Evolutionary conservation across 2,797 vertebrate species (phyloP).

Genomic region (Ara ararauna): DNA sequence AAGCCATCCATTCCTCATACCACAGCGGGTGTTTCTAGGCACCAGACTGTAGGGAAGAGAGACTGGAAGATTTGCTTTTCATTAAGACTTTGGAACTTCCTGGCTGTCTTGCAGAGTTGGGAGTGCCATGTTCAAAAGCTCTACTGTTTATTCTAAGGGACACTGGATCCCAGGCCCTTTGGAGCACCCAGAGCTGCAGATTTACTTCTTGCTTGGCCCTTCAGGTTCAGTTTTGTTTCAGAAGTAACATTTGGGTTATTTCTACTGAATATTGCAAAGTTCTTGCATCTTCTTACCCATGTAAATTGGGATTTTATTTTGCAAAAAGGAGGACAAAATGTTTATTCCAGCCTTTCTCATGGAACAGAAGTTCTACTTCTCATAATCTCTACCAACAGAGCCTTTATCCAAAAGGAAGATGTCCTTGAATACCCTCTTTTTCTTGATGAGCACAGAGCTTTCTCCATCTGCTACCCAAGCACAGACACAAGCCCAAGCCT

Average conservation of each 20-base stretch:
- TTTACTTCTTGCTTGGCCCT: not conserved
- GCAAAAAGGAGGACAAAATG: not conserved
- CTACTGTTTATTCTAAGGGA: not conserved
- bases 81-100: not conserved
- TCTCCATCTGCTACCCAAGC: constrained; percentile 41
- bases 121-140: not conserved
- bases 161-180: not conserved
- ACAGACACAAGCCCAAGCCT: constrained; percentile 25
- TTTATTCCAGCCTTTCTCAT: not conserved
- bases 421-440: constrained; percentile 39
- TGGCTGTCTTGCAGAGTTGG: not conserved
- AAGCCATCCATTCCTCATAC: not conserved
- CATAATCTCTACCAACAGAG: not conserved
- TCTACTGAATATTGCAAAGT: not conserved
- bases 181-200: not conserved
- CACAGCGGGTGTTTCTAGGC: not conserved
- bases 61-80: not conserved
- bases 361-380: not conserved
- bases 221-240: not conserved
- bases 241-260: not conserved
- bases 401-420: not conserved
- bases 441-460: not conserved
- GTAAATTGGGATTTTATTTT: not conserved
- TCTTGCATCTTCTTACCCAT: not conserved
- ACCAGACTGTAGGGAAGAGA: not conserved